Evolutionary conservation across 2,113 vertebrate species (phyloP), one percentile per base, ranked within the genome.

Genomic region (Amphiprion percula): DNA sequence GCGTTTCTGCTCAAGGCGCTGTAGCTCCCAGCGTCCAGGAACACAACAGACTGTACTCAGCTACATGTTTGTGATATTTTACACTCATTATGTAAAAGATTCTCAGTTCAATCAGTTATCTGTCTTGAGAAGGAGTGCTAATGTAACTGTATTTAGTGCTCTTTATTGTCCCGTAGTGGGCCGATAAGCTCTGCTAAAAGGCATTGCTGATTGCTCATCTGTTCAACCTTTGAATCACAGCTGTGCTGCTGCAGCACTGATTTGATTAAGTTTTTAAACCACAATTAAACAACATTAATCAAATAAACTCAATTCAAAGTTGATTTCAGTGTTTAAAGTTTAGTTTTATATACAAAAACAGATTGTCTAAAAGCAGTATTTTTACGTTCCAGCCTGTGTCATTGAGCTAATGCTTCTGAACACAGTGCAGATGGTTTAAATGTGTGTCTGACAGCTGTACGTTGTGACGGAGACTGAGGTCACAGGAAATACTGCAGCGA

Each of bases 181-280:
- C 10, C 37, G 64, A 78, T 74, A 47, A 66, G 39, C 41, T 44
- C 41, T 15, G 41, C 41, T 44, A 12, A 44, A 15, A 44, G 8
- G 41, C 41, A 14, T 44, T 44, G 41, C 41, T 44, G 11, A 15
- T 15, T 12, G 41, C 12, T 44, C 41, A 15, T 44, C 11, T 2
- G 12, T 44, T 44, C 15, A 12, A 44, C 41, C 41, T 44, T 44
- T 44, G 8, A 12, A 44, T 15, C 14, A 15, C 41, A 44, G 41
- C 41, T 44, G 41, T 15, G 4, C 41, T 15, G 11, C 41, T 12
- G 41, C 12, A 44, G 41, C 41, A 44, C 1, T 1, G 10, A 44
- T 12, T 44, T 3, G 10, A 9, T 12, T 44, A 2, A 44, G 10
- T 10, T 11, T 14, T 12, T 14, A 44, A 44, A 44, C 11, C 11